These are phyloP conservation scores for Antitype chi DNA, from an alignment of 2,888 invertebrate species.

Conservation along the genomic window DNA sequence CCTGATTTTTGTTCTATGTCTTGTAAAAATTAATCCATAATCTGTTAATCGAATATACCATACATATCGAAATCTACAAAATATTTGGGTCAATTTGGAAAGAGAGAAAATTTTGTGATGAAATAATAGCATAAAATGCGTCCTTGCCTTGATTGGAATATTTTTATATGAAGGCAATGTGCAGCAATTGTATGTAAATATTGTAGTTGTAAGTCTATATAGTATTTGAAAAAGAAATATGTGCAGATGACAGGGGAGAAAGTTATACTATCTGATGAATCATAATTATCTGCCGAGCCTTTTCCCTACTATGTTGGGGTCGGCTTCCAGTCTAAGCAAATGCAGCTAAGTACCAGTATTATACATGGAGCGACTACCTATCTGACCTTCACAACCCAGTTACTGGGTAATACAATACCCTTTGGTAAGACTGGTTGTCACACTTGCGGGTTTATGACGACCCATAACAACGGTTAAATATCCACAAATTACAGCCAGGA, in stretches of 20 bases:
- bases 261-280: conserved; percentile 21
- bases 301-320: no score
- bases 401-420: no score
- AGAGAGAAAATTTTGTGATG: conserved; percentile 50
- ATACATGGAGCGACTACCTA: no score
- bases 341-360: no score
- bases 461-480: no score
- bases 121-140: conserved; percentile 80
- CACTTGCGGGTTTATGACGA: no score
- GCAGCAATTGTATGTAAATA: conserved; percentile 70
- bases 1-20: conserved; percentile 25
- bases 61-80: conserved; percentile 63
- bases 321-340: no score
- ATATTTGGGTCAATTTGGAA: conserved; percentile 51
- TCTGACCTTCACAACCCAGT: no score
- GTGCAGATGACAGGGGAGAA: conserved; percentile 6
- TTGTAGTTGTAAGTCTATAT: conserved; percentile 44
- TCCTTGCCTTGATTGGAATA: conserved; percentile 76
- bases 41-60: conserved; percentile 23
- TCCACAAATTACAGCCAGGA: no score
- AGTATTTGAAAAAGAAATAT: conserved; percentile 34
- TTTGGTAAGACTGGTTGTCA: no score
- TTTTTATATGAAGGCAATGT: conserved; percentile 52
- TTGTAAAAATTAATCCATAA: conserved; percentile 37
- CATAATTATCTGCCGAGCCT: no score